Evolutionary conservation across 2,113 vertebrate genomes (phyloP).

Genomic region (Oryzias woworae): DNA sequence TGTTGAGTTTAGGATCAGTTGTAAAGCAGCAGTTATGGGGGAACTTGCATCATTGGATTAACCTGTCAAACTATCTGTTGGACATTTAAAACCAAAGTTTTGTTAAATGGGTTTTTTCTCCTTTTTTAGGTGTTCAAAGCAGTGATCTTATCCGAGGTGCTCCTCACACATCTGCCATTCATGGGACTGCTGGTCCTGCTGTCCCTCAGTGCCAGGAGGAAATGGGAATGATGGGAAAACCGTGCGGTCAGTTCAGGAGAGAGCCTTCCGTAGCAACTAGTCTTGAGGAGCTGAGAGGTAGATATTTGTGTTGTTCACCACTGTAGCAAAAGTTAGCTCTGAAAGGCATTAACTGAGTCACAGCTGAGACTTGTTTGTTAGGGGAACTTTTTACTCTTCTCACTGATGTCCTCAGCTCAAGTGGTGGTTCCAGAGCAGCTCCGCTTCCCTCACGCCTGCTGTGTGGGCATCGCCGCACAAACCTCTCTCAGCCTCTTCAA

Average conservation of each 20-base stretch:
- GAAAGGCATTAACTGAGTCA: too few relatives aligned
- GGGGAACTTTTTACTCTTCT: not conserved
- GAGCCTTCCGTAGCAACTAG: slow-evolving; percentile 68
- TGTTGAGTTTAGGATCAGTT: too few relatives aligned
- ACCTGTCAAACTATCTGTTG: too few relatives aligned
- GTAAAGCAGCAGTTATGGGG: too few relatives aligned
- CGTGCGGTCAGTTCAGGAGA: slow-evolving; percentile 62
- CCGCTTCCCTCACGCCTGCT: slow-evolving; percentile 89
- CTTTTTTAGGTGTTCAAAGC: slow-evolving; percentile 48
- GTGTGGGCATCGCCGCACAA: slow-evolving; percentile 93
- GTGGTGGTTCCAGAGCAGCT: slow-evolving; percentile 89
- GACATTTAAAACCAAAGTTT: too few relatives aligned
- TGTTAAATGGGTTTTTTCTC: not conserved
- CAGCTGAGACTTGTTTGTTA: too few relatives aligned
- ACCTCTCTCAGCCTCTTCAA: slow-evolving; percentile 87
- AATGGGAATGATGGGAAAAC: slow-evolving; percentile 68
- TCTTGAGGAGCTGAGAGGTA: slow-evolving; percentile 80
- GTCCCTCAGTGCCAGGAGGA: slow-evolving; percentile 57
- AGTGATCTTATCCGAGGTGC: slow-evolving; percentile 54
- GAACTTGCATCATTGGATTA: too few relatives aligned
- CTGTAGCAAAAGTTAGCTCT: too few relatives aligned
- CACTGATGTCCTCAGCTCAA: slow-evolving; percentile 67
- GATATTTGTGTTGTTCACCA: not conserved
- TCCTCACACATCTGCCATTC: slow-evolving; percentile 56
- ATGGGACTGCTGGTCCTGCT: slow-evolving; percentile 69